phyloP scores from a whole-genome alignment of 2,113 vertebrate species.

The Gorsachius goisagi region DNA sequence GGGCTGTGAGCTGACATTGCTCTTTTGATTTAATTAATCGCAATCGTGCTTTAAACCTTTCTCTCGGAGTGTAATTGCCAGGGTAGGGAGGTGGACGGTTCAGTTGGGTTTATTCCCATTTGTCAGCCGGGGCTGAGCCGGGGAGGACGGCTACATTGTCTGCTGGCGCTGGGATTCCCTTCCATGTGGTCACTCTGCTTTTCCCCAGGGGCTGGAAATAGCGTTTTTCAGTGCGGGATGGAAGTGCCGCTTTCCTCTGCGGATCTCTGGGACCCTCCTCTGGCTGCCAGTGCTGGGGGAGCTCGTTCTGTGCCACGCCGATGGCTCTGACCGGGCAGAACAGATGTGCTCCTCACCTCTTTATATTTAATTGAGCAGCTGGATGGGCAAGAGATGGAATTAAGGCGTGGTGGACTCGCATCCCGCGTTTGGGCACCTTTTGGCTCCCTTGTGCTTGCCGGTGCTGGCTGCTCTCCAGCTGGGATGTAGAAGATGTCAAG shows the following conservation, averaged over 20 bases:
- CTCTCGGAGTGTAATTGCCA: not conserved
- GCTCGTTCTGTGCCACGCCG: not conserved
- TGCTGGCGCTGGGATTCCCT: not conserved
- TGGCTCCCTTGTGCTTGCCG: not conserved
- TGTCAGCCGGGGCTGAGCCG: not conserved
- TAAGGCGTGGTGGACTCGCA: not conserved
- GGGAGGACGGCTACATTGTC: not conserved
- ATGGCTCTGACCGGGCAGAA: not conserved
- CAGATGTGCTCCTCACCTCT: not conserved
- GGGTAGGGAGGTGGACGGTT: not conserved
- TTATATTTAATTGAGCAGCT: not conserved
- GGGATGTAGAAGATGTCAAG: not conserved
- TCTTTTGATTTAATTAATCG: not conserved
- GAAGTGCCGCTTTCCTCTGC: not conserved
- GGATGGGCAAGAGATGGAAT: not conserved
- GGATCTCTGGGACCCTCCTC: not conserved
- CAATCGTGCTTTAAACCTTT: not conserved
- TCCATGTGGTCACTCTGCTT: not conserved
- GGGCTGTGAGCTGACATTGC: not conserved
- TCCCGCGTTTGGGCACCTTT: not conserved
- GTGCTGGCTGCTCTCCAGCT: not conserved
- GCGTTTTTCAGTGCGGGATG: not conserved
- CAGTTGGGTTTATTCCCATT: not conserved
- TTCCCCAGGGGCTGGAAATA: not conserved
- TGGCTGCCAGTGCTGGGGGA: not conserved